A percentile compares a stretch with the other conserved stretches of the same genome.
These are phyloP conservation scores for Leptinotarsa lineolata DNA, from an alignment of 1,140 invertebrate species.

Conservation along the genomic window DNA sequence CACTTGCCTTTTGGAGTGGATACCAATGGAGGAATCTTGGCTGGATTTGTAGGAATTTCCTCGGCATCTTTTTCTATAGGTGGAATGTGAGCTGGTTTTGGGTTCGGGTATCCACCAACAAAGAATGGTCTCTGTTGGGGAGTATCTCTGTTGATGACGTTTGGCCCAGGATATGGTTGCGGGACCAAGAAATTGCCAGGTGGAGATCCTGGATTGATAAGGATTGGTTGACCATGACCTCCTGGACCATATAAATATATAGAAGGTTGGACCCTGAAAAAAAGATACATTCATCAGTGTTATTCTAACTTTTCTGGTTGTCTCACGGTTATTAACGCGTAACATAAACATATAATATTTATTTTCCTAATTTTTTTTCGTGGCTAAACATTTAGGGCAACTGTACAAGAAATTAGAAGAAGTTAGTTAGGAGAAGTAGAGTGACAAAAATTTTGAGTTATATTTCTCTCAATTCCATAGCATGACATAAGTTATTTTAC, in stretches of 20 bases:
- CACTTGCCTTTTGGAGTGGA: slow-evolving; percentile 28
- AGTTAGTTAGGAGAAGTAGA: no score
- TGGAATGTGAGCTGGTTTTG: slow-evolving; percentile 49
- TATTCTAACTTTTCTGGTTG: no score
- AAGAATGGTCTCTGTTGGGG: slow-evolving; percentile 40
- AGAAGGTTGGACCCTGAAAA: slow-evolving; percentile 48
- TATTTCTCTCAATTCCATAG: no score
- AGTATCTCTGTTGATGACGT: slow-evolving; percentile 40
- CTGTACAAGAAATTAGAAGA: no score
- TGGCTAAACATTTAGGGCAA: no score
- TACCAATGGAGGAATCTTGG: slow-evolving; percentile 42
- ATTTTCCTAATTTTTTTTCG: no score
- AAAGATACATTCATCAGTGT: no score
- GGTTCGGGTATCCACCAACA: slow-evolving; percentile 46
- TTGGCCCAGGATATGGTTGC: slow-evolving; percentile 38
- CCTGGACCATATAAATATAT: slow-evolving; percentile 45
- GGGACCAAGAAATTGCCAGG: slow-evolving; percentile 52
- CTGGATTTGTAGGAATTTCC: slow-evolving; percentile 50
- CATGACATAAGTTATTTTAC: no score
- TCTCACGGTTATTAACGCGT: no score
- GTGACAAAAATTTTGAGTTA: no score
- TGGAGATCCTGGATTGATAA: slow-evolving; percentile 49
- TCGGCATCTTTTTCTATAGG: slow-evolving; percentile 54
- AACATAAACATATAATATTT: no score
- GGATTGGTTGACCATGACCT: slow-evolving; percentile 50